These are phyloP conservation scores for Ciconia maguari DNA, from an alignment of 2,113 vertebrate species.

Conservation along the genomic window DNA sequence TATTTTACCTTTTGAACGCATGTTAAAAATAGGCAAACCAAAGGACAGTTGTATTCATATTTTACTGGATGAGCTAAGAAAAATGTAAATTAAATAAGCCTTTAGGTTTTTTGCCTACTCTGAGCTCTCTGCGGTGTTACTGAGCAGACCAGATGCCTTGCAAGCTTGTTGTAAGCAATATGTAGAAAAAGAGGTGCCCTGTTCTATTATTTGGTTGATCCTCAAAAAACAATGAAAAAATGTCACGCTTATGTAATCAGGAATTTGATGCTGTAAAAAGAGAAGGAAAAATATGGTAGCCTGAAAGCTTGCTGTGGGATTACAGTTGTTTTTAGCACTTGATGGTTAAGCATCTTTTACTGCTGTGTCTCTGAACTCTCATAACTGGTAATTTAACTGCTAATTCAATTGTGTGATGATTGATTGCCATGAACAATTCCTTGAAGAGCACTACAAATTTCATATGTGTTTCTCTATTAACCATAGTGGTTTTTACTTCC, in stretches of 20 bases:
- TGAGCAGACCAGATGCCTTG: not conserved
- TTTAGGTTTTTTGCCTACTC: not conserved
- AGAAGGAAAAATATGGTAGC: not conserved
- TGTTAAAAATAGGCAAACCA: not conserved
- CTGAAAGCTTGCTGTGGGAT: conserved; percentile 21
- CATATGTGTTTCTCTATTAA: not conserved
- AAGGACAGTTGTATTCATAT: not conserved
- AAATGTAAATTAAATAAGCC: not conserved
- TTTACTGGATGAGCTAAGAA: not conserved
- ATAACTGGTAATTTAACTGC: not conserved
- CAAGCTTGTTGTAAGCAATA: not conserved
- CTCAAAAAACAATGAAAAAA: not conserved
- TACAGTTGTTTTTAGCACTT: conserved; percentile 44
- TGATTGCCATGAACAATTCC: not conserved
- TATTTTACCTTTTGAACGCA: not conserved
- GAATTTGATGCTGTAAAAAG: not conserved
- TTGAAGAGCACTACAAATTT: not conserved
- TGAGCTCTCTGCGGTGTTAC: not conserved
- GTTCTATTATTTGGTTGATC: not conserved
- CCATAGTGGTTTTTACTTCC: not conserved
- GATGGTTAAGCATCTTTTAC: not conserved
- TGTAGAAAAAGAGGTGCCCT: not conserved
- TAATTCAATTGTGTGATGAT: not conserved
- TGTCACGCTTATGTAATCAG: not conserved
- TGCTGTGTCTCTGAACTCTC: not conserved